These are phyloP conservation scores for Hephaestus fuliginosus DNA, from an alignment of 2,797 vertebrate species.

Conservation along the genomic window DNA sequence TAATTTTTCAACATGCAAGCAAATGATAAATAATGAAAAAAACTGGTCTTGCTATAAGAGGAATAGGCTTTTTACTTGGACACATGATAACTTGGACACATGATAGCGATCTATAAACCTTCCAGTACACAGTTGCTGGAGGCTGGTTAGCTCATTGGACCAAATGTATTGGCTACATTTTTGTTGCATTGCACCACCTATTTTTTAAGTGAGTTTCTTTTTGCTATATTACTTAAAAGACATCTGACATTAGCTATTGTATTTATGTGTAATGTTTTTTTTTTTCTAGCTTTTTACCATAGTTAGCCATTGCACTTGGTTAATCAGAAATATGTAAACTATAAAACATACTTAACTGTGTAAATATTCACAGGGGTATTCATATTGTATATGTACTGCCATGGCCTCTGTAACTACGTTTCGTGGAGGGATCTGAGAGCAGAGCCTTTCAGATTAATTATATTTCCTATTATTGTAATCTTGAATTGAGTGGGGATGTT, in stretches of 20 bases:
- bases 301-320: conserved; percentile 77
- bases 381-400: conserved; percentile 49
- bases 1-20: neutral
- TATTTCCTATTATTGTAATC: neutral
- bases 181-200: conserved; percentile 80
- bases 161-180: conserved; percentile 71
- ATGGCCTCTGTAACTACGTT: conserved; percentile 23
- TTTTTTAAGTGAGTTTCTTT: conserved; percentile 44
- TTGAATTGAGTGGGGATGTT: neutral
- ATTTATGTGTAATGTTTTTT: conserved; percentile 65
- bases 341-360: conserved; percentile 58
- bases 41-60: neutral
- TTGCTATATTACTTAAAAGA: conserved; percentile 40
- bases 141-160: conserved; percentile 59
- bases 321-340: conserved; percentile 57
- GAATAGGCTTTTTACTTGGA: neutral
- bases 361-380: conserved; percentile 59
- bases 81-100: neutral
- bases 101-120: neutral
- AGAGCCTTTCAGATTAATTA: conserved; percentile 11
- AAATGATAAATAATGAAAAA: neutral
- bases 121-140: conserved; percentile 1
- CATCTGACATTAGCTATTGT: conserved; percentile 65
- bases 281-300: conserved; percentile 54
- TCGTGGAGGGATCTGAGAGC: conserved; percentile 11